Evolutionary conservation across 92 coral and sea anemone species (phyloP), one percentile per base, ranked within the genome.

Genomic region (Porites evermanni): DNA sequence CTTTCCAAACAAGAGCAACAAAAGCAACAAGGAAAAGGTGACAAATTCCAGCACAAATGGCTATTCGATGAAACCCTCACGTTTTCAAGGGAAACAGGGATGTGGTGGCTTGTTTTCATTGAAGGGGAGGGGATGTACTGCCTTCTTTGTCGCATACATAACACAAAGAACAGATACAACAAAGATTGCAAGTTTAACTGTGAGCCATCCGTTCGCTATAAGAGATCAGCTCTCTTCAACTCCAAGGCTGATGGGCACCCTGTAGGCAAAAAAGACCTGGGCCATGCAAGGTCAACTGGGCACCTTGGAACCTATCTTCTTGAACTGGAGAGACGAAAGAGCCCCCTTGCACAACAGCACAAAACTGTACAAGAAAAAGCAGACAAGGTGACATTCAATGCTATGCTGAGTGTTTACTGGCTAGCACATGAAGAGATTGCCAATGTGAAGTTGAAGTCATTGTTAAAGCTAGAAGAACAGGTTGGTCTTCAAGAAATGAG

Each of bases 301-400:
- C 24, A 23, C 24, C 24, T 23, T 23, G 87, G 72, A 60, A 82
- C 79, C 88, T 67, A 72, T n/a, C 18, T 74, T 65, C 53, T 75
- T 74, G 78, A 88, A 69, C 83, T 58, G 2, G 84, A 86, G 81
- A 59, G 72, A 9, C 78, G 89, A 18, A 78, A 23, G 24, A 23
- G 24, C 24, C 72, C 79, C 44, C 72, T 77, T 9, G 89, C 89
- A 12, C 54, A 78, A 44, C 87, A 88, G 13, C 79, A 83, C 78
- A 82, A 21, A 9, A 71, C 70, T 18, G 88, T 19, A 10, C 71
- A 18, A 67, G 19, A 88, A 67, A 67, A 64, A 17, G 6, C 65
- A 74, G 88, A 88, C 88, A 88, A 82, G 88, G 84, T 88, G 21
- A 81, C 84, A 56, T 88, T 81, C 84, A 88, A 88, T 65, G 91